A percentile compares a stretch with the other conserved stretches of the same genome.
Conservation (phyloP, 2,888 invertebrate species). For the Monopis laevigella region DNA sequence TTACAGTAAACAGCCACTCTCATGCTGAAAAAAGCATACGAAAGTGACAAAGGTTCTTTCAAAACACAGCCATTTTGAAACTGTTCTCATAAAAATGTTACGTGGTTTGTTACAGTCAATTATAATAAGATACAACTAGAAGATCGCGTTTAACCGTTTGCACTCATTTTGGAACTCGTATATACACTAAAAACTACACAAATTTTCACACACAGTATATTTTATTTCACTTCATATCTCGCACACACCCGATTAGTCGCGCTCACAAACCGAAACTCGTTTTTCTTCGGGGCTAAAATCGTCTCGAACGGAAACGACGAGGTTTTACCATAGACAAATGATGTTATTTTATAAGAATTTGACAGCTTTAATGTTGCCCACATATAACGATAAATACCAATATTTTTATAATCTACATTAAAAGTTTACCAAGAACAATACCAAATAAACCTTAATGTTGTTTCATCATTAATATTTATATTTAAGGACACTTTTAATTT, state of each 20-base stretch:
- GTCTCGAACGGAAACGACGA: conserved; percentile 36
- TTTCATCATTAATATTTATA: too few relatives aligned
- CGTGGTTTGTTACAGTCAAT: conserved; percentile 47
- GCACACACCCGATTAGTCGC: conserved; percentile 64
- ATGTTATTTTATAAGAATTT: too few relatives aligned
- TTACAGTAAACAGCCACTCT: conserved; percentile 72
- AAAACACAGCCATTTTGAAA: conserved; percentile 80
- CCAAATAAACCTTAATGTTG: too few relatives aligned
- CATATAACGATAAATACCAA: too few relatives aligned
- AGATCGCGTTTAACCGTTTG: conserved; percentile 50
- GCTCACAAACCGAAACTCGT: too few relatives aligned
- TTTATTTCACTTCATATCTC: conserved; percentile 65
- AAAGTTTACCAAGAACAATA: too few relatives aligned
- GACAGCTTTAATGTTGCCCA: too few relatives aligned
- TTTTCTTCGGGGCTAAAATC: too few relatives aligned
- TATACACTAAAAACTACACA: conserved; percentile 60
- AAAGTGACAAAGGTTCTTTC: conserved; percentile 73
- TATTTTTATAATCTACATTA: too few relatives aligned
- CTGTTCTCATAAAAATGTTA: conserved; percentile 60
- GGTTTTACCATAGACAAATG: too few relatives aligned
- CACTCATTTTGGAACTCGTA: conserved; percentile 59
- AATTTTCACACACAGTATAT: conserved; percentile 62
- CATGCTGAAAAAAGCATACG: conserved; percentile 73
- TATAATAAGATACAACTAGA: conserved; percentile 32
- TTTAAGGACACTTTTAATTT: too few relatives aligned